These are phyloP conservation scores for Oceanites oceanicus DNA, from an alignment of 2,113 vertebrate species.

Conservation along the genomic window DNA sequence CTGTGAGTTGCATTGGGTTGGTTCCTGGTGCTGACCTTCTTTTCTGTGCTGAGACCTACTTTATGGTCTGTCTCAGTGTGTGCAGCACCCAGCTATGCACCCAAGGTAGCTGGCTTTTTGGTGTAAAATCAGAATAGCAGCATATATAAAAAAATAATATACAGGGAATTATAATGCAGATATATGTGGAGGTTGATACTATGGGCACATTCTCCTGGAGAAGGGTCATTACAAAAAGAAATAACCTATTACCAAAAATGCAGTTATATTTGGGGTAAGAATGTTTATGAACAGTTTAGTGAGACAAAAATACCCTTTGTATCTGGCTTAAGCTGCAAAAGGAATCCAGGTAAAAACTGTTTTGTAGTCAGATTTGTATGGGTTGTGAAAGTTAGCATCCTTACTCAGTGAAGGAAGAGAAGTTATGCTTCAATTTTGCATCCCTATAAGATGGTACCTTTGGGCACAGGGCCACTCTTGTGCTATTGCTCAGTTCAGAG, in stretches of 20 bases:
- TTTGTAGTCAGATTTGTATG: not conserved
- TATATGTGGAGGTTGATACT: not conserved
- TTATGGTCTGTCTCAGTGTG: not conserved
- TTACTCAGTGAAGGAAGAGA: not conserved
- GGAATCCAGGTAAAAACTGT: not conserved
- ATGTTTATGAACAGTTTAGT: not conserved
- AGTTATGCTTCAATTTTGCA: not conserved
- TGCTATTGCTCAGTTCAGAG: not conserved
- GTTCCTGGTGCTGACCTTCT: not conserved
- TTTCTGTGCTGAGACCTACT: not conserved
- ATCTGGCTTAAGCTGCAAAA: not conserved
- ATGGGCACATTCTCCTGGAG: not conserved
- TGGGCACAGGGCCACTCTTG: not conserved
- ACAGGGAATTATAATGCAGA: not conserved
- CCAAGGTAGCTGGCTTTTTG: not conserved
- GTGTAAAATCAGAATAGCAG: not conserved
- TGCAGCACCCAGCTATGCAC: not conserved
- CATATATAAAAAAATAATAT: not conserved
- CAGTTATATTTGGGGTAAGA: not conserved
- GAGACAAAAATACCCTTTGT: not conserved
- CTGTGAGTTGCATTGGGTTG: not conserved
- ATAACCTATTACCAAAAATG: not conserved
- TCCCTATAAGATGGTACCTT: not conserved
- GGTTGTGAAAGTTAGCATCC: not conserved
- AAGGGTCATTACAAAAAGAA: not conserved